phyloP scores from a whole-genome alignment of 1,140 invertebrate species.

The Drosophila bocqueti region DNA sequence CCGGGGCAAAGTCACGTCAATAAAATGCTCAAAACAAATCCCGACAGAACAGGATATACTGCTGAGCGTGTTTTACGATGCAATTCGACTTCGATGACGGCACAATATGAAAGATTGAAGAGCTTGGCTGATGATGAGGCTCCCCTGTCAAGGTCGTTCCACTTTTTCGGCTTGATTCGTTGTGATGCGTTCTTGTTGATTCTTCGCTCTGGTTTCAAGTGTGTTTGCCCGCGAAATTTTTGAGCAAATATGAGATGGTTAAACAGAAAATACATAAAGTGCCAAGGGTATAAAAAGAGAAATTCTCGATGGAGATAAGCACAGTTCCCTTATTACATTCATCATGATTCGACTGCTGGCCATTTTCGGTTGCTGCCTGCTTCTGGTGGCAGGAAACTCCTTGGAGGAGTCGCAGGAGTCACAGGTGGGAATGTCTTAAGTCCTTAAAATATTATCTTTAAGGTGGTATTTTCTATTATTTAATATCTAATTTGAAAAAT shows the following conservation, averaged over 20 bases:
- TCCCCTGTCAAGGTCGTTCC: conserved; percentile 45
- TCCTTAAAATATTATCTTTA: neutral
- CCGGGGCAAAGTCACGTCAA: conserved; percentile 4
- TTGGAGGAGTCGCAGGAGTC: conserved; percentile 16
- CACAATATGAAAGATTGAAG: conserved; percentile 51
- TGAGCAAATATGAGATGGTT: conserved; percentile 37
- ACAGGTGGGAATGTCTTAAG: neutral
- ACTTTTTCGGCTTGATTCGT: conserved; percentile 28
- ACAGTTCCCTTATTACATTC: conserved; percentile 41
- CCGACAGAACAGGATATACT: conserved; percentile 17
- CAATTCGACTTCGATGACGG: conserved; percentile 33
- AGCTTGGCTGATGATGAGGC: conserved; percentile 17
- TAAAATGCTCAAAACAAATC: conserved; percentile 40
- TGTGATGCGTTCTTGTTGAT: conserved; percentile 31
- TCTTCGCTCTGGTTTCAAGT: conserved; percentile 27
- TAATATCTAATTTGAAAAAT: no score
- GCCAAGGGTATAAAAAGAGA: conserved; percentile 52
- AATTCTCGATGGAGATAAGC: conserved; percentile 7
- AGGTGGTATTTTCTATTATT: no score
- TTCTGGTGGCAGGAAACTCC: conserved; percentile 33
- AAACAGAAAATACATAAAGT: conserved; percentile 45
- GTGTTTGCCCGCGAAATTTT: conserved; percentile 44
- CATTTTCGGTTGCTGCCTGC: conserved; percentile 31
- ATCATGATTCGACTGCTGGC: conserved; percentile 51
- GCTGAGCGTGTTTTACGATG: conserved; percentile 43